Evolutionary conservation across 2,113 vertebrate genomes (phyloP), one percentile per base, ranked within the genome.

Genomic region (Ancistrus triradiatus): DNA sequence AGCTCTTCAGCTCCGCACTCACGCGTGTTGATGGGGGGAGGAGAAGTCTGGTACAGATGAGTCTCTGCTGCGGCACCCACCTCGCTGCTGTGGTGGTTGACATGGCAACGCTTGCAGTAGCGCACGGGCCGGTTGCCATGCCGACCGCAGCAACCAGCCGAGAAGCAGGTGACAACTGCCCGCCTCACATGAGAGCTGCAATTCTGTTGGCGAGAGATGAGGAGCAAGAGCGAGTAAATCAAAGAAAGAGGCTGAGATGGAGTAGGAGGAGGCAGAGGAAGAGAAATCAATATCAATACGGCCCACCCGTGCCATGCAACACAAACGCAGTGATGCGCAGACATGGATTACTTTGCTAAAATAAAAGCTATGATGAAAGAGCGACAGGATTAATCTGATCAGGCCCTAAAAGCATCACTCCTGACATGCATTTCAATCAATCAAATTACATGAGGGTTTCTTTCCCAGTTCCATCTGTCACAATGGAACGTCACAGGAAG

Each of bases 131-230:
- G 81, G 86, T 99, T 99, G 72, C 96, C 96, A 46, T 98, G 95
- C 63, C 93, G 94, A 80, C 90, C 95, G 1, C 96, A 99, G 89
- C 96, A 99, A 74, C 95, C 94, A 0, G 95, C 96, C 2, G 96
- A 98, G 84, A 99, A 99, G 87, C 96, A 99, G 1, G 96, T 98
- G 77, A 99, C 96, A 2, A 98, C 94, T 0, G 96, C 96, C 73
- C 96, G 92, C 59, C 95, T 87, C 33, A 99, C 96, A 5, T 99
- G 95, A 2, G 96, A 99, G 80, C 95, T 99, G 70, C 96, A 99
- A 87, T 98, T 99, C 96, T 99, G 75, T 24, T 22, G 66, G 66
- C 35, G 51, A 67, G 33, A 61, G 50, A 69, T 52, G 49, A 2
- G 10, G 38, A 40, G 40, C 17, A 15, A 35, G 60, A 25, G 35